Base-by-base conservation (phyloP, 1,140 invertebrate species). In the Papilio aristodemus region DNA sequence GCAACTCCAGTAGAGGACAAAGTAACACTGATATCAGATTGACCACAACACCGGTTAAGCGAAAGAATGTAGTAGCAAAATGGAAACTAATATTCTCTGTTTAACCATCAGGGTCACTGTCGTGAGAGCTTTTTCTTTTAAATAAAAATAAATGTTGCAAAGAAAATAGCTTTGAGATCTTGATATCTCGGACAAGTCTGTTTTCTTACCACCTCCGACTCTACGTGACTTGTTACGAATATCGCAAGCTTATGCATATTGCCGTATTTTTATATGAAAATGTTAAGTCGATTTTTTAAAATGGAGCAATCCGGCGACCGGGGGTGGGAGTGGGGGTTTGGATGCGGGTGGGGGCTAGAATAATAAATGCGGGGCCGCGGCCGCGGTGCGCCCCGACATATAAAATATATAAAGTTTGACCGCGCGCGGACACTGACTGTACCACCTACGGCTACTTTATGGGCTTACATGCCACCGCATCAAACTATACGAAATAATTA, bases 361-460 rank as follows among this genome's bases (percentile, higher is more conserved):
- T 83, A 86, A 84, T 83, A 86, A 86, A 84, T 82, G 81, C 75
- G 76, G 71, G 27, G 17, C 75, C 62, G 72, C 67, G 71, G 58
- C 71, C 69, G 74, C 68, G 77, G 73, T 77, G 75, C 71, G 75
- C 76, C 79, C 66, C 77, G 78, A 85, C 81, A 86, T 81, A 79
- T 87, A 86, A 86, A 87, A 85, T 86, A 86, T 84, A 88, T 87
- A 87, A 87, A 85, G 84, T 89, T 89, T 87, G 86, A 85, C 84
- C 84, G 83, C 78, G 71, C 72, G 68, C 78, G 74, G 78, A 75
- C 81, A 74, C 64, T 75, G 71, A 80, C 68, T 75, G 77, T 76
- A 76, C 80, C 83, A 85, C 81, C 81, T 82, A 73, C 70, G 76
- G 68, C 72, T 70, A 76, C 9, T 32, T 39, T 71, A 64, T 68